Conservation (phyloP, 2,797 vertebrate genomes). For the Astyanax mexicanus region DNA sequence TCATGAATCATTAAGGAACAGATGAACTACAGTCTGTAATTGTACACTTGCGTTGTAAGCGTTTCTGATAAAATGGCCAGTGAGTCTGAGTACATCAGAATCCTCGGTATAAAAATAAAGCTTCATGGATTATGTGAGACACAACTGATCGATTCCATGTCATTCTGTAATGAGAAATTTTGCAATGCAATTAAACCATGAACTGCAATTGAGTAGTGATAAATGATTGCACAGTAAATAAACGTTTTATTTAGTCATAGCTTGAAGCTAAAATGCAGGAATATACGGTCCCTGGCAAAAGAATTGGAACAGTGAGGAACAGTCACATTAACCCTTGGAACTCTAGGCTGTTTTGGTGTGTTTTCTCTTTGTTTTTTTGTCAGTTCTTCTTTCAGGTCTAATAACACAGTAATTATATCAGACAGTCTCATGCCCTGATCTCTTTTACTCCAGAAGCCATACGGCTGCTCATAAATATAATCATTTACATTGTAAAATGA, state of each 20-base stretch:
- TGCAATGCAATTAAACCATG: slow-evolving; percentile 45
- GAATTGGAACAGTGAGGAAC: no score
- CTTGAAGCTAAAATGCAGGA: slow-evolving; percentile 38
- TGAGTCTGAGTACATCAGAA: neutral
- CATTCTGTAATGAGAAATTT: slow-evolving; percentile 24
- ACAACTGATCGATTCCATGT: slow-evolving; percentile 42
- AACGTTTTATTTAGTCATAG: slow-evolving; percentile 20
- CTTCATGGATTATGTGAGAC: slow-evolving; percentile 23
- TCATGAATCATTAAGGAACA: neutral
- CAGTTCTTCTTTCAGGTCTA: no score
- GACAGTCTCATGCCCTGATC: no score
- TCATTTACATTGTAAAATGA: no score
- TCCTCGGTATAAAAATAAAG: neutral
- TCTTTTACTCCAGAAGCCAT: no score
- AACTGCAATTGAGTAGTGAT: slow-evolving; percentile 32
- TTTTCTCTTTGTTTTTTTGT: no score
- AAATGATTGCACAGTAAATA: slow-evolving; percentile 40
- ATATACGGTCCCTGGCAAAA: no score
- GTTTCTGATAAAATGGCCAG: neutral
- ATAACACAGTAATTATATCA: no score
- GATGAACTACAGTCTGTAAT: neutral
- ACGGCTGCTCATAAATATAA: no score
- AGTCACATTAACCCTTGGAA: no score
- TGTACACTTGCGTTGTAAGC: neutral
- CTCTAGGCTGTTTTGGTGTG: no score